Evolutionary conservation across 2,113 vertebrate genomes (phyloP), one percentile per base, ranked within the genome.

Genomic region (Machaerirhynchus nigripectus): DNA sequence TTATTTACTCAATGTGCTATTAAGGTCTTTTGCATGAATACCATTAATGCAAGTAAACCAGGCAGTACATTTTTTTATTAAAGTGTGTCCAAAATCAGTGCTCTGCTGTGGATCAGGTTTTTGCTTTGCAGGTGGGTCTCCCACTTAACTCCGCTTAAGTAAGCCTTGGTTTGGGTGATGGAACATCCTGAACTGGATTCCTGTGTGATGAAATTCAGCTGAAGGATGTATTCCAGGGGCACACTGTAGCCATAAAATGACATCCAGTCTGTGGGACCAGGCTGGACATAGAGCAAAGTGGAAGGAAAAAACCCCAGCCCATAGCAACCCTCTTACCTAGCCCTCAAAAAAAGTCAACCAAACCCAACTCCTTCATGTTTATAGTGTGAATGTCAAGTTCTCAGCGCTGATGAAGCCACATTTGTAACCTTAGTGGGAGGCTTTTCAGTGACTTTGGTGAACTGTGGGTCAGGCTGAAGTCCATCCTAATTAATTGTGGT

Each of bases 351-450:
- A 42, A 24, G 7, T 10, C 3, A 1, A 4, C n/a, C 52, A 31
- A 63, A 39, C 11, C 20, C 39, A 59, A 13, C 31, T 89, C 44
- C 23, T 65, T 44, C 20, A 1, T 5, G 7, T 47, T 21, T 23
- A 1, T 4, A 3, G 6, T 9, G 23, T 56, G 68, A 56, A 30
- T 55, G 35, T 80, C 50, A 26, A 3, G 11, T 77, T 52, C 63
- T 60, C 35, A 11, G 30, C 0, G 6, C 21, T 6, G 4, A 0
- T 17, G 24, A 47, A 46, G 18, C 23, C 15, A 2, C 44, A 33
- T 35, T 42, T 85, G 15, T 35, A 27, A 92, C 68, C 59, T 77
- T 16, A 15, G 40, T 30, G 35, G 7, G 57, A 61, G 13, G 47
- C 46, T 87, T 78, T 81, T 42, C 76, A 49, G 73, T 30, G 71